phyloP scores from a whole-genome alignment of 1,140 invertebrate genomes.

The Orussus abietinus region DNA sequence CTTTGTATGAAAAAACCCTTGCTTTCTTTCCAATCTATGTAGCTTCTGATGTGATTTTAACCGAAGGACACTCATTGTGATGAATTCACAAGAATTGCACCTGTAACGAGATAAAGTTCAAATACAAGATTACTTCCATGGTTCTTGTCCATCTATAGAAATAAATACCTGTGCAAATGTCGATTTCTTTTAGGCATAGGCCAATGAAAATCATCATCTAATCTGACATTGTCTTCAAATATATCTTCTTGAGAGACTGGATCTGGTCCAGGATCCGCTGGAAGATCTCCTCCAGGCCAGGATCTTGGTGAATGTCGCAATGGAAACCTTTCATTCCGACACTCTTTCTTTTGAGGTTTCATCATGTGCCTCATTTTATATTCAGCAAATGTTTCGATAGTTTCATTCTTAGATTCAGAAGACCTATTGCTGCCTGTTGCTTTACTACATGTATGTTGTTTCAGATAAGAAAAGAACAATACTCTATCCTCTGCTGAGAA shows the following conservation, averaged over 20 bases:
- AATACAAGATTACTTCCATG: background rate
- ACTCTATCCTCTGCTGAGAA: background rate
- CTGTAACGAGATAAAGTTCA: background rate
- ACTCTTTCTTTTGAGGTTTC: background rate
- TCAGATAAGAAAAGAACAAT: background rate
- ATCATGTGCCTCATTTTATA: background rate
- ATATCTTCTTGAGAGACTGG: background rate
- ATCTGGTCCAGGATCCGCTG: slow-evolving; percentile 5
- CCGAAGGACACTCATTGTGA: background rate
- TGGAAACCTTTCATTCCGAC: background rate
- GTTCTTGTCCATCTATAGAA: background rate
- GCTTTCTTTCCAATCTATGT: background rate
- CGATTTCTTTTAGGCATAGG: slow-evolving; percentile 1
- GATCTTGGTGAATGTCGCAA: background rate
- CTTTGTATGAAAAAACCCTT: background rate
- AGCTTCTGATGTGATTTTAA: slow-evolving; percentile 3
- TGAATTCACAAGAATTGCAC: slow-evolving; percentile 1
- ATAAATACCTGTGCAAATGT: background rate
- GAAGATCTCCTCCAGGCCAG: slow-evolving; percentile 3
- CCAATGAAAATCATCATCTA: slow-evolving; percentile 3
- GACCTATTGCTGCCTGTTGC: background rate
- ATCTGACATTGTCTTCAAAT: slow-evolving; percentile 2
- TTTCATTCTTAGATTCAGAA: background rate
- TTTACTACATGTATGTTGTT: background rate
- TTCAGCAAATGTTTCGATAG: background rate